Percentiles rank a stretch among this genome's conserved stretches.
phyloP scores from a whole-genome alignment of 1,140 invertebrate genomes.

The Druon quercuslanigerum region DNA sequence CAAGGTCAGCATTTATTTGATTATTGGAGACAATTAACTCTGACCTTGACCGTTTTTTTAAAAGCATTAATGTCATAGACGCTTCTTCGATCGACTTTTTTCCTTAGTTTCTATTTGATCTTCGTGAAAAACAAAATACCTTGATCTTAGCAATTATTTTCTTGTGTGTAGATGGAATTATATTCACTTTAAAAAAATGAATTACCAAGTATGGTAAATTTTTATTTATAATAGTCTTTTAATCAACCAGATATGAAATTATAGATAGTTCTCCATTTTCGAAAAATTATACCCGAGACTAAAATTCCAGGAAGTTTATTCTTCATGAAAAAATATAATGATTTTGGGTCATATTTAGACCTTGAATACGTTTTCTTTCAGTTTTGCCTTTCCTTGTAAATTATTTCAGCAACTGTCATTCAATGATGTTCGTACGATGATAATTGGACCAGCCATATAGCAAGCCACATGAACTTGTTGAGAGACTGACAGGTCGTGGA shows the following conservation, averaged over 20 bases:
- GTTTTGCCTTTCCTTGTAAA: no score
- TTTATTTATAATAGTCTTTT: neutral
- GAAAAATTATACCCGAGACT: neutral
- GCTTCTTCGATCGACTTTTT: conserved; percentile 8
- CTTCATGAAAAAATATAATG: no score
- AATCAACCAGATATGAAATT: neutral
- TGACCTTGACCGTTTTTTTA: conserved; percentile 2
- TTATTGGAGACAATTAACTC: neutral
- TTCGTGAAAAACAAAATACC: conserved; percentile 8
- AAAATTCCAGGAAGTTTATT: no score
- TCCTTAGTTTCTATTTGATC: neutral
- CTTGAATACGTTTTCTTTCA: no score
- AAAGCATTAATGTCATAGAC: neutral
- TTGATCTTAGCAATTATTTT: conserved; percentile 14
- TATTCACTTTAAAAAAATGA: neutral
- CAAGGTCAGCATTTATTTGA: neutral
- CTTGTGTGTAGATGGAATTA: neutral
- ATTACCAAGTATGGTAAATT: neutral
- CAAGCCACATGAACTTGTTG: no score
- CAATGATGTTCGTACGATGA: no score
- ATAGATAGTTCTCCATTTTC: neutral
- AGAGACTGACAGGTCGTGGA: no score
- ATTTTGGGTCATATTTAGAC: no score
- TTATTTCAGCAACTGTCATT: no score
- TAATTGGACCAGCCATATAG: no score